Base-by-base conservation (phyloP, 2,888 invertebrate species). In the Megalurothrips usitatus region DNA sequence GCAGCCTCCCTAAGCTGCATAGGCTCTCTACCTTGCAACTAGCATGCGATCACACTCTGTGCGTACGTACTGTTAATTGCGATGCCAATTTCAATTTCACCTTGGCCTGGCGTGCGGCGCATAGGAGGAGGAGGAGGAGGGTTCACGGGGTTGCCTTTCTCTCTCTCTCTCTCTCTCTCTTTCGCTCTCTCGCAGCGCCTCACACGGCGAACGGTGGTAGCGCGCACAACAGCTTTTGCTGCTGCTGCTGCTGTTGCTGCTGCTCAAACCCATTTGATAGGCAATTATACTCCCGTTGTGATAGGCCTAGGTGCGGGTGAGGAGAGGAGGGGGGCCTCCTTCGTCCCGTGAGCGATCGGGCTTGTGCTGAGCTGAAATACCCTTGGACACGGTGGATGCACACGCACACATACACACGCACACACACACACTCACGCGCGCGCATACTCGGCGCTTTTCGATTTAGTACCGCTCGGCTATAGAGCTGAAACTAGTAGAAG, bases 251-350 rank as follows among this genome's bases (percentile, higher is more conserved):
- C n/a, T n/a, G n/a, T 1, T n/a, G 14, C 63, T 19, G 63, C 68
- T n/a, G 68, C 68, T 68, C 23, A 68, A 23, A 68, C 23, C 68
- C 68, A 68, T 68, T 23, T 68, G 68, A 68, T 68, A 68, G 68
- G 23, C 23, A 68, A 68, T 68, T 68, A 68, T 68, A 68, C 23
- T 68, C 68, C 68, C 68, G 68, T 68, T 68, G 68, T 23, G 68
- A 68, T 68, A 23, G 68, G n/a, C 6, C 68, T 58, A n/a, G 58
- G 58, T 58, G n/a, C 52, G 52, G 52, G 52, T 63, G 23, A 23
- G 58, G 58, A 17, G 58, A 17, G 58, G 58, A 17, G 58, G 10
- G 14, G 17, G 34, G 34, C 6, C 34, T 43, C 34, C 34, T 43
- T 4, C 34, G 6, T 4, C 34, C 34, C 6, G 34, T 43, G 6